A percentile compares a stretch with the other conserved stretches of the same genome.
phyloP scores from a whole-genome alignment of 2,888 invertebrate species.

The Dolomedes plantarius region DNA sequence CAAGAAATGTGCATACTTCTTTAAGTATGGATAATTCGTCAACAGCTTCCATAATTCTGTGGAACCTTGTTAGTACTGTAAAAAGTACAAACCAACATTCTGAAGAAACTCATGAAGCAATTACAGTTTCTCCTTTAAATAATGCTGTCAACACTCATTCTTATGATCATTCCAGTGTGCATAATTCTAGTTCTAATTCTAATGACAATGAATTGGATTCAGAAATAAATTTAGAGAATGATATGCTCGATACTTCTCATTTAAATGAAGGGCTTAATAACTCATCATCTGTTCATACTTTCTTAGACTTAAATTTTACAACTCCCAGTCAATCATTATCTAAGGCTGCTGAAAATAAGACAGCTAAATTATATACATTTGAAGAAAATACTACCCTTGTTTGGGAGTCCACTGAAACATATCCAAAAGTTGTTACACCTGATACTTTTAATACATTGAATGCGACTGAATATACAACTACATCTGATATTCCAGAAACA shows the following conservation, averaged over 20 bases:
- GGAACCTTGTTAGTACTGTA: neutral
- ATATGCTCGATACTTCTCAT: neutral
- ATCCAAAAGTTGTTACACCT: no score
- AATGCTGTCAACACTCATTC: neutral
- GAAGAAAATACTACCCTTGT: neutral
- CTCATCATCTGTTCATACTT: neutral
- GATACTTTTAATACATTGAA: neutral
- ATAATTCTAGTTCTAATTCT: neutral
- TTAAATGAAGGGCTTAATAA: neutral
- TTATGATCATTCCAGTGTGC: neutral
- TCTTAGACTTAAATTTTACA: neutral
- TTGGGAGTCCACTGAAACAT: neutral
- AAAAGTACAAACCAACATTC: neutral
- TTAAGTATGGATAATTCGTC: neutral
- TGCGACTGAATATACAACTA: no score
- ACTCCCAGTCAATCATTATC: neutral
- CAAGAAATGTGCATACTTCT: neutral
- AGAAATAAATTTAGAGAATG: neutral
- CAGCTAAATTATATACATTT: no score
- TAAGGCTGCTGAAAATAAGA: neutral
- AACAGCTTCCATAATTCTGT: neutral
- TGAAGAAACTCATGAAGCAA: neutral
- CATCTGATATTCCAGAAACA: neutral
- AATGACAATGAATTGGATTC: conserved; percentile 11
- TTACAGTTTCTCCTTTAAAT: neutral